Conservation (phyloP, 1,140 invertebrate genomes). For the Philaenus spumarius region DNA sequence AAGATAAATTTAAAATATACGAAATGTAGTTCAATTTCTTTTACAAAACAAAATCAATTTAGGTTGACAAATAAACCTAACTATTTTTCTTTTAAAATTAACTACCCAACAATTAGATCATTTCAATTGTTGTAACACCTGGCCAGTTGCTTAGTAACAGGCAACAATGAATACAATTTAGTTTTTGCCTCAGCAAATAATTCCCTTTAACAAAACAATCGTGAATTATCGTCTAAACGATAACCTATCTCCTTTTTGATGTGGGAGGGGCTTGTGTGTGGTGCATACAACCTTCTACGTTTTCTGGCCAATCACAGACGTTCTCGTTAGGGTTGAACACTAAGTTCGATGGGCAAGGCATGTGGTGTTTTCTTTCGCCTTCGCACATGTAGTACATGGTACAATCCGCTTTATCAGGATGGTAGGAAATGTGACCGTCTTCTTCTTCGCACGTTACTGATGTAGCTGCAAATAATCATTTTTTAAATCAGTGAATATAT, state of each 20-base stretch:
- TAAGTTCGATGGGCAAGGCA: slow-evolving; percentile 91
- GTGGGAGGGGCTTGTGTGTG: slow-evolving; percentile 70
- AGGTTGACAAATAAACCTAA: too few relatives aligned
- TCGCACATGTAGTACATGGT: slow-evolving; percentile 95
- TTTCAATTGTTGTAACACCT: too few relatives aligned
- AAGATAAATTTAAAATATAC: too few relatives aligned
- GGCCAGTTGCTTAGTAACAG: too few relatives aligned
- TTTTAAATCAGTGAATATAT: neutral
- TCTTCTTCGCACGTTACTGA: slow-evolving; percentile 86
- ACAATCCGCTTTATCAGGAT: slow-evolving; percentile 83
- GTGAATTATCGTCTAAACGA: too few relatives aligned
- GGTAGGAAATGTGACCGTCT: slow-evolving; percentile 90
- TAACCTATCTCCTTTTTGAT: slow-evolving; percentile 31
- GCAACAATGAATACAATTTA: too few relatives aligned
- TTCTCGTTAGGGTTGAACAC: slow-evolving; percentile 92
- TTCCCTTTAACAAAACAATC: too few relatives aligned
- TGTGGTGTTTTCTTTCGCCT: slow-evolving; percentile 90
- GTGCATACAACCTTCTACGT: slow-evolving; percentile 79
- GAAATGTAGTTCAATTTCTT: too few relatives aligned
- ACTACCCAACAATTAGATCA: too few relatives aligned
- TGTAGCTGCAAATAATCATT: slow-evolving; percentile 55
- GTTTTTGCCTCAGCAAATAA: too few relatives aligned
- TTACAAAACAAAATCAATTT: too few relatives aligned
- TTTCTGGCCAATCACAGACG: slow-evolving; percentile 94
- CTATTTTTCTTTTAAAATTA: too few relatives aligned